Base-by-base conservation (phyloP, 2,113 vertebrate species). In the Tamias sibiricus region DNA sequence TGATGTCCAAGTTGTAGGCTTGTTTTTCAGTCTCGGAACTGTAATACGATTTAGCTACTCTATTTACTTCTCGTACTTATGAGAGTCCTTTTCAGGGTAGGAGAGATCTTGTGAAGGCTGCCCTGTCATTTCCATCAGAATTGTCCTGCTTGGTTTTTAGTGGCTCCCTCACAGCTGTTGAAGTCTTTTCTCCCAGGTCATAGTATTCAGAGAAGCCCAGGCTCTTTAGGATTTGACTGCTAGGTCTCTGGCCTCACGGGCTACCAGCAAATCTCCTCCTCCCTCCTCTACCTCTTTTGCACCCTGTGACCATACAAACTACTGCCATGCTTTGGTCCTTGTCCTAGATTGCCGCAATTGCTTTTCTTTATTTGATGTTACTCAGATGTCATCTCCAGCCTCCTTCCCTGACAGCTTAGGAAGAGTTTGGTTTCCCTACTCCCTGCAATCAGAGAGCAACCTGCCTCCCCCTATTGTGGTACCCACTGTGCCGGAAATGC, bases 401-500 rank as follows among this genome's bases (percentile, higher is more conserved):
- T 54, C 47, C 66, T 85, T 76, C 26, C 22, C 44, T 20, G 8
- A 40, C 7, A 81, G 20, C 7, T 17, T 44, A 22, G 49, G 20
- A 24, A 81, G 14, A 68, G 59, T 40, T 59, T 12, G 2, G 3
- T 22, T 80, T 66, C 30, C 62, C n/a, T 37, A 22, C 13, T 94
- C n/a, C 8, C 37, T 62, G n/a, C 22, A n/a, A 44, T 59, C 14
- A 49, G 2, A 6, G 1, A 64, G 10, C 32, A 13, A 40, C 11
- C 14, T 1, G 19, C 3, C 7, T 1, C 11, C 35, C 17, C 28
- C 28, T 8, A 11, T 59, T 47, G 3, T 47, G 16, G 32, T 16
- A 2, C 40, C 35, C 40, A 35, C 8, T 19, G 19, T 2, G 26
- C 40, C 44, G 0, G 9, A 11, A 6, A 6, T 6, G 2, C 5